Evolutionary conservation across 2,888 invertebrate species (phyloP).

Genomic region (Pheosia gnoma): DNA sequence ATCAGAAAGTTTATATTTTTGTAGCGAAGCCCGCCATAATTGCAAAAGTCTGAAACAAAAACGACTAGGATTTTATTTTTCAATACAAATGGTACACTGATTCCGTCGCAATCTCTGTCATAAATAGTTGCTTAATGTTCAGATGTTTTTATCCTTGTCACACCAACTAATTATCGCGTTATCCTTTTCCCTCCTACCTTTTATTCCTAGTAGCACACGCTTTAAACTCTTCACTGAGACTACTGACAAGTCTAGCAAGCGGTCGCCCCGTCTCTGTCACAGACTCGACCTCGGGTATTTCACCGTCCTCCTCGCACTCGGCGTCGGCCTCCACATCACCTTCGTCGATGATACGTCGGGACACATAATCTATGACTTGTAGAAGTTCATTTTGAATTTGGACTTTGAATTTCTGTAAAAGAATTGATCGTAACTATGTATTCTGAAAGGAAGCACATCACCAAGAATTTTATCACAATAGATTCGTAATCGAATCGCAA

Average conservation of each 20-base stretch:
- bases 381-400: constrained; percentile 93
- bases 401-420: constrained; percentile 88
- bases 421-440: not conserved
- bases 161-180: not conserved
- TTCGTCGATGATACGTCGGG: constrained; percentile 89
- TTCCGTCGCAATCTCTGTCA: too few relatives aligned
- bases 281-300: constrained; percentile 51
- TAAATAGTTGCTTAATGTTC: too few relatives aligned
- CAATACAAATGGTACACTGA: too few relatives aligned
- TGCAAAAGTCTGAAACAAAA: constrained; percentile 85
- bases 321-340: constrained; percentile 67
- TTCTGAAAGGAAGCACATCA: too few relatives aligned
- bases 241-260: constrained; percentile 62
- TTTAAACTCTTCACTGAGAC: constrained; percentile 68
- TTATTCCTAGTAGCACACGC: constrained; percentile 70
- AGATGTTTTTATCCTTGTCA: not conserved
- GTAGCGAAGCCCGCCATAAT: constrained; percentile 92
- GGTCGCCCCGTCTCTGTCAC: constrained; percentile 67
- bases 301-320: constrained; percentile 60
- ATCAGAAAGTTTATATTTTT: constrained; percentile 88
- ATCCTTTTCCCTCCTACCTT: constrained; percentile 45
- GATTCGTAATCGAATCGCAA: too few relatives aligned
- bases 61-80: too few relatives aligned
- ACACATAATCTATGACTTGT: constrained; percentile 91
- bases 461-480: too few relatives aligned